These are phyloP conservation scores for Patiria pectinifera DNA, from an alignment of 53 echinoderm and acorn worm genomes.

Conservation along the genomic window DNA sequence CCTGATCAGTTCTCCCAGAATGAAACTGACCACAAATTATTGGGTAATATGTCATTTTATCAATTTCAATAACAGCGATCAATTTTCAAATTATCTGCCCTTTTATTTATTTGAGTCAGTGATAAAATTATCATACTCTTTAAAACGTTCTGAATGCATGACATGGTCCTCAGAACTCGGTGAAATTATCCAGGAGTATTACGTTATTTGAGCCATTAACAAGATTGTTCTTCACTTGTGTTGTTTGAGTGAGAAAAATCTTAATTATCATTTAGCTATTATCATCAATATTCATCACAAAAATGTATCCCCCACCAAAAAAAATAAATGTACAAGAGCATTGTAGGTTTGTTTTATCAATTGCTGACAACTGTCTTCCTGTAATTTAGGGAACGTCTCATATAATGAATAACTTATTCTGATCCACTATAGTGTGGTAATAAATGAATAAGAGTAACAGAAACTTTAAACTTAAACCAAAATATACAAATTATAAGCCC, in stretches of 20 bases:
- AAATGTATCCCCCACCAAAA: too few species aligned
- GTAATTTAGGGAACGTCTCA: background rate
- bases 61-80: too few species aligned
- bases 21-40: too few species aligned
- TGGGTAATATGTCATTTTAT: too few species aligned
- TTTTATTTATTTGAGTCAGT: too few species aligned
- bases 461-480: conserved; percentile 9
- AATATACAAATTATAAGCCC: conserved; percentile 26
- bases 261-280: background rate
- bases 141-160: background rate
- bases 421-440: background rate
- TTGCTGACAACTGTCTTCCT: background rate
- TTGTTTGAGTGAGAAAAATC: background rate
- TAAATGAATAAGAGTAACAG: background rate
- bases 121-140: too few species aligned
- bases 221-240: background rate
- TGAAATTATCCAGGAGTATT: background rate
- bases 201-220: background rate
- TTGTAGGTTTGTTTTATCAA: background rate
- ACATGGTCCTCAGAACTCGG: background rate
- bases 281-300: background rate
- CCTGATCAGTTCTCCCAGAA: background rate
- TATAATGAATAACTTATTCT: background rate
- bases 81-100: too few species aligned
- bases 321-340: too few species aligned